Percentiles rank a stretch among this genome's conserved stretches.
These are phyloP conservation scores for Lasioglossum figueresi DNA, from an alignment of 2,888 invertebrate species.

Conservation along the genomic window DNA sequence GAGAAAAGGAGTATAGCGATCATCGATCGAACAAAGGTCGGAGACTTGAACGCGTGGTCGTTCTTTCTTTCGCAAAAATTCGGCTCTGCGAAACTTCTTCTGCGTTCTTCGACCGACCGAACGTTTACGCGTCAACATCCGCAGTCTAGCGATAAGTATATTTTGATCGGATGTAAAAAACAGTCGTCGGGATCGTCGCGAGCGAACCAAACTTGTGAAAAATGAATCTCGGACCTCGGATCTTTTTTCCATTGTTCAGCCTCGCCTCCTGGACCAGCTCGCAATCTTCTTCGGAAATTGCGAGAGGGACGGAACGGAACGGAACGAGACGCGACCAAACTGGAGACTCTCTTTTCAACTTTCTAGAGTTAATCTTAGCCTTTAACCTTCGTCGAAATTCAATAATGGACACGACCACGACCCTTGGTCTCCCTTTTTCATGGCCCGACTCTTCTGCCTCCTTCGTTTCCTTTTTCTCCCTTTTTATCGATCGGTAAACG, in stretches of 20 bases:
- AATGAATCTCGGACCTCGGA: background rate
- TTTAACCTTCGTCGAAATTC: constrained; percentile 31
- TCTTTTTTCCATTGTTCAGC: background rate
- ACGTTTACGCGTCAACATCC: background rate
- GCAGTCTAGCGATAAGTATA: constrained; percentile 23
- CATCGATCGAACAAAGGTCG: background rate
- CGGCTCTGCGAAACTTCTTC: background rate
- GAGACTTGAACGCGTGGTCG: constrained; percentile 6
- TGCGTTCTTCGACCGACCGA: background rate
- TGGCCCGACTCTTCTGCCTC: background rate
- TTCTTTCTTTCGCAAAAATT: background rate
- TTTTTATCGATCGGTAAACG: constrained; percentile 6
- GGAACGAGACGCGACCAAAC: constrained; percentile 10
- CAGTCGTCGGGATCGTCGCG: background rate
- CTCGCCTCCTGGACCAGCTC: background rate
- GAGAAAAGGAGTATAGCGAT: background rate
- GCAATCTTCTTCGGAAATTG: background rate
- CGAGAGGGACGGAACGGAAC: too few species aligned
- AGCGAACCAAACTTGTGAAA: background rate
- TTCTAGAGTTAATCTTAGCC: constrained; percentile 32
- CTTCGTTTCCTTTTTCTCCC: background rate
- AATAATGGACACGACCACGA: constrained; percentile 19
- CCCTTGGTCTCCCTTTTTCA: constrained; percentile 4
- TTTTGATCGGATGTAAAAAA: constrained; percentile 13
- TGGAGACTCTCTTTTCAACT: constrained; percentile 24